Conservation (phyloP, 2,888 invertebrate genomes). For the Netelia fuscicornis region DNA sequence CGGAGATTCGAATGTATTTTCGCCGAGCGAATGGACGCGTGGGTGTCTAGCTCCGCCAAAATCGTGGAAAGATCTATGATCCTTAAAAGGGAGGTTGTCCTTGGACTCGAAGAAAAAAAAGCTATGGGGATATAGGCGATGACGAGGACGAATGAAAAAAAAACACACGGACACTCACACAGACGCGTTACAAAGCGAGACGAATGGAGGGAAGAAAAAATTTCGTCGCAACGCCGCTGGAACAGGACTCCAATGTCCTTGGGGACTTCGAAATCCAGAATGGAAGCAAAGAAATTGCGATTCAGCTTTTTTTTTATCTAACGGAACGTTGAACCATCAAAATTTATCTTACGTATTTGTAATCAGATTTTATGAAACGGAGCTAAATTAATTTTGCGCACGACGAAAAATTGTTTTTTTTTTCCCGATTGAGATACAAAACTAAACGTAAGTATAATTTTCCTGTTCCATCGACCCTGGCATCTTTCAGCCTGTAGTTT, state of each 20-base stretch:
- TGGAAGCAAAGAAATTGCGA: not conserved
- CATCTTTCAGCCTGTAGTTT: constrained; percentile 15
- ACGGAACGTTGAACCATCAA: no score
- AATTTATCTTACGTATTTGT: not conserved
- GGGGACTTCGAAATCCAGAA: constrained; percentile 28
- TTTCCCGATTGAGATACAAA: constrained; percentile 48
- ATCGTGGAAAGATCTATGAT: constrained; percentile 67
- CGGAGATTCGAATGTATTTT: constrained; percentile 24
- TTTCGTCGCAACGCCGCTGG: constrained; percentile 60
- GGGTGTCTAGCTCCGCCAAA: constrained; percentile 63
- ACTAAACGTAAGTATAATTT: constrained; percentile 42
- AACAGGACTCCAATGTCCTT: constrained; percentile 46
- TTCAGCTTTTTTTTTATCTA: not conserved
- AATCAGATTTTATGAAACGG: not conserved
- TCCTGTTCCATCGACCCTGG: not conserved
- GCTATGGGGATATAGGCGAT: constrained; percentile 47
- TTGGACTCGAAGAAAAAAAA: constrained; percentile 58
- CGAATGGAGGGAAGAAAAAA: constrained; percentile 41
- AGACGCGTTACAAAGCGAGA: constrained; percentile 55
- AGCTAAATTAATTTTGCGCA: not conserved
- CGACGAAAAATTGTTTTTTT: constrained; percentile 10
- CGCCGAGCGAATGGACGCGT: constrained; percentile 49
- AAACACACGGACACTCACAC: constrained; percentile 23
- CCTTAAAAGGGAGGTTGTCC: constrained; percentile 56
- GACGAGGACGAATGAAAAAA: constrained; percentile 42